phyloP scores from a whole-genome alignment of 1,140 invertebrate species.

The Oncopeltus fasciatus region DNA sequence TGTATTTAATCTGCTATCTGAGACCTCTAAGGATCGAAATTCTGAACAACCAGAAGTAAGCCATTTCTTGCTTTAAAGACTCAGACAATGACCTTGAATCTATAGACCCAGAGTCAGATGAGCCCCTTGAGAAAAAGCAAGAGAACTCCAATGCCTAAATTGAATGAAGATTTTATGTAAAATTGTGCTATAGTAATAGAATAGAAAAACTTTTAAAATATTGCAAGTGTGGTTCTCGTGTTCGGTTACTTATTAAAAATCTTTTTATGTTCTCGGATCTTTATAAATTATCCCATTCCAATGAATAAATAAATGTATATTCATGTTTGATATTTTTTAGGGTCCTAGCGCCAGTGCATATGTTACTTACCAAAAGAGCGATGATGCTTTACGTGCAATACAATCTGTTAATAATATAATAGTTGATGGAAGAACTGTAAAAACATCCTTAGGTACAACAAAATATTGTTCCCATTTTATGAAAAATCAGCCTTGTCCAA shows the following conservation, averaged over 20 bases:
- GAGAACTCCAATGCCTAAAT: too few species aligned
- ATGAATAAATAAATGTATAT: neutral
- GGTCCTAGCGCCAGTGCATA: conserved; percentile 91
- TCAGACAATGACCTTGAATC: too few species aligned
- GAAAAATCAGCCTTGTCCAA: conserved; percentile 92
- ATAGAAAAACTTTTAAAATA: too few species aligned
- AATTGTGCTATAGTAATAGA: too few species aligned
- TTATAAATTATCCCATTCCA: neutral
- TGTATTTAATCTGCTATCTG: too few species aligned
- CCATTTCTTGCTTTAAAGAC: too few species aligned
- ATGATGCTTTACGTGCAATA: conserved; percentile 92
- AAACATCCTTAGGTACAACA: conserved; percentile 95
- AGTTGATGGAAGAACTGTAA: conserved; percentile 87
- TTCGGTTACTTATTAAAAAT: neutral
- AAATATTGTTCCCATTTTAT: conserved; percentile 99
- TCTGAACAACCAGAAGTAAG: too few species aligned
- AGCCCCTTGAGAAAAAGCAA: too few species aligned
- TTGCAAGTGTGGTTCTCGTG: too few species aligned
- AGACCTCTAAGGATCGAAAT: too few species aligned
- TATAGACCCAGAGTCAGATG: too few species aligned
- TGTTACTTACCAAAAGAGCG: conserved; percentile 86
- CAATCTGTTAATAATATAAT: conserved; percentile 92
- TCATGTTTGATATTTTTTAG: conserved; percentile 34
- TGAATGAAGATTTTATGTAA: too few species aligned
- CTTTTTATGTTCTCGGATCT: neutral